Base-by-base conservation (phyloP, 1,140 invertebrate species). In the Brachionus plicatilis region DNA sequence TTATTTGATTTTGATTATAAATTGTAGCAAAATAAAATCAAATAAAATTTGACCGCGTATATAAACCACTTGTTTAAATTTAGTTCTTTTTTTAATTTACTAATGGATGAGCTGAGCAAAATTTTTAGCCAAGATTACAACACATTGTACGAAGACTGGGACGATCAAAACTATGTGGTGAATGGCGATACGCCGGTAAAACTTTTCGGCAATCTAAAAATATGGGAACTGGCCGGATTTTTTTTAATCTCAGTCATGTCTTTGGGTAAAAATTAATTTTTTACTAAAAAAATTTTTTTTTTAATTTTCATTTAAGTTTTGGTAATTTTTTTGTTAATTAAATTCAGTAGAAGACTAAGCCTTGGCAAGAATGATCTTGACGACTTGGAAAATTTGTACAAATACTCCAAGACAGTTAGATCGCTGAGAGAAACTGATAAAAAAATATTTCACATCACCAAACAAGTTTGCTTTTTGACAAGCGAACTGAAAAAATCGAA, bases 391-490 rank as follows among this genome's bases (percentile, higher is more conserved):
- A 72, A 72, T 20, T 72, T 72, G 68, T 72, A 43, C 33, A 43
- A 72, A 41, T 43, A 72, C 12, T 43, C 68, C 1, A 72, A 72
- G 37, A 72, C 68, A 1, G 12, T 41, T 6, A 72, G 43, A 43
- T 43, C 68, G 7, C 17, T 72, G 0, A 41, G 14, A 12, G n/a
- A 72, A 43, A 43, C 68, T n/a, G 37, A 72, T 24, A 72, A 43
- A 72, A 72, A 72, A 43, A 43, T 72, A 6, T 72, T 72, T 72
- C 68, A 72, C 20, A 72, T 72, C 33, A 72, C 68, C 2, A 72
- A 24, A 43, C 68, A 72, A 72, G 68, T 72, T 72, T 72, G 68
- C 37, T 41, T 72, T 41, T 72, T 72, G 41, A 72, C 68, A 45
- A 41, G 43, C n/a, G 68, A 72, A n/a, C 6, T 72, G 37, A 72